Percentiles rank a stretch among this genome's conserved stretches.
These are phyloP conservation scores for Oreotrochilus melanogaster DNA, from an alignment of 2,113 vertebrate genomes.

Conservation along the genomic window DNA sequence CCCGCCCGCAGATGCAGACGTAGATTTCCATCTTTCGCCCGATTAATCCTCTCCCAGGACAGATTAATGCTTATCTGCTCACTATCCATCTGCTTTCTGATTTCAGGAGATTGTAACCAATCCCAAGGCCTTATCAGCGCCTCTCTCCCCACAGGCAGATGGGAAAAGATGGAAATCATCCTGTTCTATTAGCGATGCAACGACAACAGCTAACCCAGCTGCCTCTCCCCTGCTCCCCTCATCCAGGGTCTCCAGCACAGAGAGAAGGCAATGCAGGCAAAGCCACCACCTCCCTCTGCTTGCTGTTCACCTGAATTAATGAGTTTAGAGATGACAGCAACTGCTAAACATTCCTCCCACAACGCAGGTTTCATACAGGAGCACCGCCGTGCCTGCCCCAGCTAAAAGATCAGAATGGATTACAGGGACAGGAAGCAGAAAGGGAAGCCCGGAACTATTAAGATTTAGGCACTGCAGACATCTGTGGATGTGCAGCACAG, in stretches of 20 bases:
- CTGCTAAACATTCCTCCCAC: not conserved
- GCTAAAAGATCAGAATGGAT: conserved; percentile 10
- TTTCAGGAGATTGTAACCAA: conserved; percentile 79
- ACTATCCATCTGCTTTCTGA: conserved; percentile 78
- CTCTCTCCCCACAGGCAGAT: conserved; percentile 57
- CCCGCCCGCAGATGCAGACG: conserved; percentile 3
- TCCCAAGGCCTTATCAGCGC: conserved; percentile 53
- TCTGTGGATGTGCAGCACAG: not conserved
- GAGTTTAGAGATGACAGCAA: not conserved
- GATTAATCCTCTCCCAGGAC: conserved; percentile 79
- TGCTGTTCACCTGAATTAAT: conserved; percentile 1
- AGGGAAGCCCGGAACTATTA: not conserved
- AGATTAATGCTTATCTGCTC: conserved; percentile 81
- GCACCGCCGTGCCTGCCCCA: not conserved
- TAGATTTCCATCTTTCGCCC: conserved; percentile 74
- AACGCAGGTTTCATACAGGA: not conserved
- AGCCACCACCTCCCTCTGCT: not conserved
- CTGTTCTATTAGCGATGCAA: conserved; percentile 54
- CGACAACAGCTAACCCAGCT: conserved; percentile 52
- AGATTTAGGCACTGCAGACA: not conserved
- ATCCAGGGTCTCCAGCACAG: not conserved
- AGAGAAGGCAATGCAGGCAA: not conserved
- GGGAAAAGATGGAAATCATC: conserved; percentile 70
- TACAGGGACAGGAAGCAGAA: not conserved
- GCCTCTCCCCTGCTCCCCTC: conserved; percentile 30